These are phyloP conservation scores for Pygoscelis adeliae DNA, from an alignment of 2,113 vertebrate genomes.

Conservation along the genomic window DNA sequence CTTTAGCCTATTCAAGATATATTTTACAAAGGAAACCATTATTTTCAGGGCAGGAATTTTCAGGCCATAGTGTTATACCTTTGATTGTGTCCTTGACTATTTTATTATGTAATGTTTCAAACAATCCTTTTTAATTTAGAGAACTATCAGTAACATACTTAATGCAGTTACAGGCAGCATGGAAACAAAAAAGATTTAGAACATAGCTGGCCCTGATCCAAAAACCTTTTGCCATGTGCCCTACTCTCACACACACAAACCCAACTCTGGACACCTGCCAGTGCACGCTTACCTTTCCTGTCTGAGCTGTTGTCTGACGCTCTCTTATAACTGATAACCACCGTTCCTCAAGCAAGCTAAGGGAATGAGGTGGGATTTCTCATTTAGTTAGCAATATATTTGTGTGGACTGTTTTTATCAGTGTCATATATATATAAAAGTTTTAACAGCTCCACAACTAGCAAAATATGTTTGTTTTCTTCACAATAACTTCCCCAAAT, in stretches of 20 bases:
- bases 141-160: background rate
- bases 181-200: background rate
- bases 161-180: background rate
- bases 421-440: background rate
- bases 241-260: background rate
- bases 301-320: background rate
- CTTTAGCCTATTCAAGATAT: background rate
- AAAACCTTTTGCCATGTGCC: background rate
- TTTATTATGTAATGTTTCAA: background rate
- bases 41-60: background rate
- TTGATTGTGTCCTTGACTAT: background rate
- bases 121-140: background rate
- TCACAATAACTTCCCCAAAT: background rate
- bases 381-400: background rate
- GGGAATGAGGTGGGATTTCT: background rate
- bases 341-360: background rate
- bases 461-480: background rate
- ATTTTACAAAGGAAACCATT: background rate
- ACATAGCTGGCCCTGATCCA: background rate
- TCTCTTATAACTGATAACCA: background rate
- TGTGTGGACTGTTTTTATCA: background rate
- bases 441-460: background rate
- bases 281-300: background rate
- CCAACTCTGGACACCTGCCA: background rate
- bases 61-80: background rate